A percentile compares a stretch with the other conserved stretches of the same genome.
Conservation (phyloP, 2,797 vertebrate species). For the Esox masquinongy region DNA sequence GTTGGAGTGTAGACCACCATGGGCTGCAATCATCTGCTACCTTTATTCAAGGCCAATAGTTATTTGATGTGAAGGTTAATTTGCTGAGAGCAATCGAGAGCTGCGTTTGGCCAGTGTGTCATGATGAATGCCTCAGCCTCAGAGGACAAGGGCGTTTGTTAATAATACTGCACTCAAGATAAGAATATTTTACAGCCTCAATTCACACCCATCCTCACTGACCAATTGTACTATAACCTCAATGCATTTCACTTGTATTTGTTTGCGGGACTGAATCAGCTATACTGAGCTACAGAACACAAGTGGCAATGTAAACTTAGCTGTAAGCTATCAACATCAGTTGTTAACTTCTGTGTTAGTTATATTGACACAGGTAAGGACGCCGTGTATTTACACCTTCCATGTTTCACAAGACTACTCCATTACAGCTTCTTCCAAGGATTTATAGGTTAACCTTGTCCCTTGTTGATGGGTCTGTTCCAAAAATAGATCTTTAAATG, state of each 20-base stretch:
- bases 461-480: too few relatives aligned
- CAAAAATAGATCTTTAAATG: too few relatives aligned
- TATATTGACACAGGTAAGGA: background rate
- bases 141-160: constrained; percentile 47
- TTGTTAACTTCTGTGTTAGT: background rate
- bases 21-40: background rate
- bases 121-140: constrained; percentile 37
- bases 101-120: constrained; percentile 21
- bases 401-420: background rate
- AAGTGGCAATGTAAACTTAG: too few relatives aligned
- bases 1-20: background rate
- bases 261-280: constrained; percentile 16
- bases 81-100: constrained; percentile 39
- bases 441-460: background rate
- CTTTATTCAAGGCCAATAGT: constrained; percentile 52
- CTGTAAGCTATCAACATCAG: background rate
- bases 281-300: background rate
- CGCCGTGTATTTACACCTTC: background rate
- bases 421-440: background rate
- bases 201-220: constrained; percentile 47
- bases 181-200: constrained; percentile 55
- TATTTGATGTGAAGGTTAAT: constrained; percentile 36
- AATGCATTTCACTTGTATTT: constrained; percentile 30
- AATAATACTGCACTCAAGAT: constrained; percentile 26
- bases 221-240: constrained; percentile 30